phyloP scores from a whole-genome alignment of 1,140 invertebrate species.

The Cydia amplana region DNA sequence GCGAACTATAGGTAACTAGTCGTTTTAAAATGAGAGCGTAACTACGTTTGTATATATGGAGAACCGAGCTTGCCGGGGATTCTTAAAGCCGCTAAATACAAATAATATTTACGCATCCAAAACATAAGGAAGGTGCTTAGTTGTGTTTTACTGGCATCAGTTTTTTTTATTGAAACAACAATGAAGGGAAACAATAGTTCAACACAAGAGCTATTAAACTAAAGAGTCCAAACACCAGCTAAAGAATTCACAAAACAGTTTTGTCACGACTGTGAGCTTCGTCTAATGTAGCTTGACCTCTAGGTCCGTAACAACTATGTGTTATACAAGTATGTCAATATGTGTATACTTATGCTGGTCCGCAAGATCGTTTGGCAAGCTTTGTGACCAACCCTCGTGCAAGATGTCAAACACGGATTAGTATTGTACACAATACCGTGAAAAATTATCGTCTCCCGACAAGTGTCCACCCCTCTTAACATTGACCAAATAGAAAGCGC shows the following conservation, averaged over 20 bases:
- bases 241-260: background rate
- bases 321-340: background rate
- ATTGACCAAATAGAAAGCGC: conserved; percentile 40
- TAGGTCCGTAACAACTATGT: background rate
- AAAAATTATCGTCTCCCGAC: conserved; percentile 68
- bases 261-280: background rate
- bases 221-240: conserved; percentile 57
- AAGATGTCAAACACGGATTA: conserved; percentile 74
- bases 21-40: too few relatives aligned
- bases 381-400: conserved; percentile 35
- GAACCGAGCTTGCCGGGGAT: too few relatives aligned
- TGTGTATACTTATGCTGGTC: background rate
- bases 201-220: conserved; percentile 62
- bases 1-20: too few relatives aligned
- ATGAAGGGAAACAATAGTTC: conserved; percentile 52
- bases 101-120: background rate
- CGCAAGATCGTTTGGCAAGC: background rate
- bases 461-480: conserved; percentile 56
- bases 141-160: conserved; percentile 4
- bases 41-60: too few relatives aligned
- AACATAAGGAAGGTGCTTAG: background rate
- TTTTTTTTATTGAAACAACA: conserved; percentile 39
- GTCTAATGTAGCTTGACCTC: background rate
- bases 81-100: background rate
- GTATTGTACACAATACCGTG: conserved; percentile 64